A percentile compares a stretch with the other conserved stretches of the same genome.
Conservation (phyloP, 37 sponge, comb jelly and placozoan species). For the Aphrocallistes beatrix region DNA sequence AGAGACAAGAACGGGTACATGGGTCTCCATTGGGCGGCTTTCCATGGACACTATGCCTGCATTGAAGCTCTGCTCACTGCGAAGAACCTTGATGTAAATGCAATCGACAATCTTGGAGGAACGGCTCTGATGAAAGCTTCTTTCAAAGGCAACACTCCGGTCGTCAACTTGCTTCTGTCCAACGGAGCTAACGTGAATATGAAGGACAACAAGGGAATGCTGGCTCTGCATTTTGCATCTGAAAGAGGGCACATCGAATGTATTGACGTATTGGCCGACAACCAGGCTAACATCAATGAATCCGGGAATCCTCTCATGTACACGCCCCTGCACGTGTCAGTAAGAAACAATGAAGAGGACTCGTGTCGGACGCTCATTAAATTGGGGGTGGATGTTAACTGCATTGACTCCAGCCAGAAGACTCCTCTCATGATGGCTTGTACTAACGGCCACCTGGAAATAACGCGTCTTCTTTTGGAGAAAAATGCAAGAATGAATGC, state of each 20-base stretch:
- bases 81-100: not conserved
- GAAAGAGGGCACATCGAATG: not conserved
- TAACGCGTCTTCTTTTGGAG: not conserved
- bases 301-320: not conserved
- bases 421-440: not conserved
- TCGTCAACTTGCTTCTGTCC: not conserved
- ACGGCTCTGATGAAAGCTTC: not conserved
- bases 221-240: not conserved
- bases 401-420: not conserved
- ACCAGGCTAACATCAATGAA: not conserved
- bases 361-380: not conserved
- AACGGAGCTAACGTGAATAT: not conserved
- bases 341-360: not conserved
- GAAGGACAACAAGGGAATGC: not conserved
- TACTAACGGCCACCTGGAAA: not conserved
- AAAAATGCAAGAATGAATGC: not conserved
- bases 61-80: not conserved
- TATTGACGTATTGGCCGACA: not conserved
- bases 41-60: not conserved
- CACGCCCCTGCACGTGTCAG: not conserved
- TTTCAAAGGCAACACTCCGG: not conserved
- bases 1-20: not conserved
- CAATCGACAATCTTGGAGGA: not conserved
- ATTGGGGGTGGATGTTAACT: not conserved
- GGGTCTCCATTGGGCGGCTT: constrained; percentile 15